phyloP scores from a whole-genome alignment of 2,888 invertebrate species.

The Megamerina dolium region DNA sequence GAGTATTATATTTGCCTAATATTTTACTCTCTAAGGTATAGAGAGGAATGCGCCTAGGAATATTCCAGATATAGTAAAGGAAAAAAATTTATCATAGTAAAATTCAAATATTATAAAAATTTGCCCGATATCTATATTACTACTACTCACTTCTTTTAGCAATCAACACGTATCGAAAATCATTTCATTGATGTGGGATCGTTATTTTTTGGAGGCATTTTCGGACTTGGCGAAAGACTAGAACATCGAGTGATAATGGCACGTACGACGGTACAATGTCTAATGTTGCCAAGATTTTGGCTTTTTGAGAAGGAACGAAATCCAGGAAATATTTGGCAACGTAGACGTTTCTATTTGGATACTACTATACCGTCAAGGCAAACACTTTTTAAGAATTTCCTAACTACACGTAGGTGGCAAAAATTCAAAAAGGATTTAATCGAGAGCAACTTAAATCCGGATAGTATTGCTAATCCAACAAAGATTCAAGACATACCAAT shows the following conservation, averaged over 20 bases:
- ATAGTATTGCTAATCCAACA: slow-evolving; percentile 26
- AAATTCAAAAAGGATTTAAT: slow-evolving; percentile 37
- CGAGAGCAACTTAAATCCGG: slow-evolving; percentile 18
- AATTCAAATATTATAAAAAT: too few relatives aligned
- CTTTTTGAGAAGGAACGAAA: slow-evolving; percentile 53
- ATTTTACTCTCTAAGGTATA: too few relatives aligned
- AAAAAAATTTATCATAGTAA: too few relatives aligned
- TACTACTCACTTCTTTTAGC: too few relatives aligned
- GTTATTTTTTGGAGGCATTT: slow-evolving; percentile 47
- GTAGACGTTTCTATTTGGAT: slow-evolving; percentile 38
- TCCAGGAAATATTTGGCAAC: slow-evolving; percentile 46
- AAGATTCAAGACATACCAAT: slow-evolving; percentile 41
- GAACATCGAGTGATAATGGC: slow-evolving; percentile 63
- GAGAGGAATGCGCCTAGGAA: too few relatives aligned
- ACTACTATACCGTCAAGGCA: slow-evolving; percentile 41
- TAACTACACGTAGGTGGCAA: slow-evolving; percentile 39
- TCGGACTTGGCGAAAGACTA: slow-evolving; percentile 67
- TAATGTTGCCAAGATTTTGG: slow-evolving; percentile 66
- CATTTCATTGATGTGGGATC: slow-evolving; percentile 46
- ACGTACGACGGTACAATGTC: slow-evolving; percentile 57
- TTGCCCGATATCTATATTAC: too few relatives aligned
- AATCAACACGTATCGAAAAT: too few relatives aligned
- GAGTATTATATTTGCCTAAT: too few relatives aligned
- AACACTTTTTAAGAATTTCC: slow-evolving; percentile 35
- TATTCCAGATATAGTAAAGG: too few relatives aligned